Base-by-base conservation (phyloP, 2,888 invertebrate genomes). In the Proisotoma minuta region DNA sequence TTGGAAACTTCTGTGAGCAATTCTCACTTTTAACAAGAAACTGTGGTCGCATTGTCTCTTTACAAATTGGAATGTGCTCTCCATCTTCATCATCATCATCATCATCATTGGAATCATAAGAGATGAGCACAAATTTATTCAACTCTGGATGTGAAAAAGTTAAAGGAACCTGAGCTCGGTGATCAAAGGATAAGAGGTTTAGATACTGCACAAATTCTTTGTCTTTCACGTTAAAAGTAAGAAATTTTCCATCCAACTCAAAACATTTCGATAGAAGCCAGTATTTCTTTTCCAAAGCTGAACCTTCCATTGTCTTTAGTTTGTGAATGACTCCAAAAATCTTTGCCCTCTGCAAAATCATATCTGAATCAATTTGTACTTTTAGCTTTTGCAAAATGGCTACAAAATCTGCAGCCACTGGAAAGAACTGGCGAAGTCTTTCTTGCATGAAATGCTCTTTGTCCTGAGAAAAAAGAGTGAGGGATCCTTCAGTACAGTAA, bases 401-500 rank as follows among this genome's bases (percentile, higher is more conserved):
- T 2, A 57, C 12, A n/a, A 57, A 39, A 3, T 26, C 22, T 10
- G 23, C n/a, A 47, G 26, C 40, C 2, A 57, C 27, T 5, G 26
- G 26, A 5, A 22, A 43, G 47, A 22, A 57, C 26, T 28, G 27
- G 12, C 57, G 43, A 3, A 47, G 26, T 26, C 24, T 20, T 24
- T 57, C 57, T 5, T 57, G 20, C 24, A 47, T 18, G 18, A 43
- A 57, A 3, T 26, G 20, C 15, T 40, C 26, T 22, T 20, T 3
- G 40, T 52, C 15, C 20, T 52, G 39, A 18, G 51, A 51, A 52
- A 59, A 59, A 2, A 59, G 40, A 2, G 24, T 15, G 27, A 40
- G 12, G 15, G 59, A 59, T 3, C 39, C 52, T 43, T 59, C 59
- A 29, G 40, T 26, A 34, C 59, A 59, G 40, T 59, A 59, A 40